phyloP scores from a whole-genome alignment of 2,113 vertebrate species.

The Zosterops borbonicus region DNA sequence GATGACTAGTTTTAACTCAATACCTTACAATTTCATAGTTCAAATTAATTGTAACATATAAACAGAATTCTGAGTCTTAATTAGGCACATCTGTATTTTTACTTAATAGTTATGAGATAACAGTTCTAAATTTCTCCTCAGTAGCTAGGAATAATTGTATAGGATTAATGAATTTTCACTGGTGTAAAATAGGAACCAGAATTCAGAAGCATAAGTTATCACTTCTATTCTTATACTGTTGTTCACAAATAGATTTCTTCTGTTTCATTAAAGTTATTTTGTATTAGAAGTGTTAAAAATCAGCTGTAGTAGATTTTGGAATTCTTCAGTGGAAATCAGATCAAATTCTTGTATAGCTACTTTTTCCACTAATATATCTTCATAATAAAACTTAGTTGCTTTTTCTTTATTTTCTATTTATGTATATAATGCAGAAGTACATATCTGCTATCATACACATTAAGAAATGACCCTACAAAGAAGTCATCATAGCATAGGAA shows the following conservation, averaged over 20 bases:
- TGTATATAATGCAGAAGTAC: neutral
- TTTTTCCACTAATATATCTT: neutral
- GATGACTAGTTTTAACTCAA: neutral
- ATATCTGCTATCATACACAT: neutral
- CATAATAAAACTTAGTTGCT: accelerated
- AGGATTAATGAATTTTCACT: neutral
- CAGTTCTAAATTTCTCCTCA: neutral
- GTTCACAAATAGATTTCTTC: neutral
- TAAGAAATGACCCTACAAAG: neutral
- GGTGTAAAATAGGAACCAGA: neutral
- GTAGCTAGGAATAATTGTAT: neutral
- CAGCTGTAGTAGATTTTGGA: neutral
- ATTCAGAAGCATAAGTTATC: neutral
- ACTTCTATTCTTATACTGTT: neutral
- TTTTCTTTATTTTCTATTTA: neutral
- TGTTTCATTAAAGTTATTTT: neutral
- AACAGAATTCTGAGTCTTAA: neutral
- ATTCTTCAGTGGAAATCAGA: neutral
- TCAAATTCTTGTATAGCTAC: neutral
- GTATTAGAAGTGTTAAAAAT: neutral
- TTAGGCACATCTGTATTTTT: neutral
- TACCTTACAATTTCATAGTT: neutral
- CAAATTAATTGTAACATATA: neutral
- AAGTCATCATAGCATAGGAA: neutral
- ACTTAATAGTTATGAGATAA: neutral